Base-by-base conservation (phyloP, 2,113 vertebrate genomes). In the Tautogolabrus adspersus region DNA sequence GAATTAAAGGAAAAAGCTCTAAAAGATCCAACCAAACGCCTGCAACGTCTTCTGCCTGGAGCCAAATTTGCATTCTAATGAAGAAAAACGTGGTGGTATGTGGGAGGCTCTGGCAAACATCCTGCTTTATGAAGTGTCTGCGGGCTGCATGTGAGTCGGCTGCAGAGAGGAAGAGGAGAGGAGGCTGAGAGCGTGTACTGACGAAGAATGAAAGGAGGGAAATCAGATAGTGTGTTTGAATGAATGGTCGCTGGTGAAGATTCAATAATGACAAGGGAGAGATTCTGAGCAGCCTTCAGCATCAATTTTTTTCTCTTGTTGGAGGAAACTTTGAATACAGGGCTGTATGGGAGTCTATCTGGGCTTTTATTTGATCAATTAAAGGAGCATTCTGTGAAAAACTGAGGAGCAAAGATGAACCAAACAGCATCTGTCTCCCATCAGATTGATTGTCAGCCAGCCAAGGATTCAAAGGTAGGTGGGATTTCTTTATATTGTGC, bases 101-200 rank as follows among this genome's bases (percentile, higher is more conserved):
- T 92, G 90, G 90, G 90, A 89, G 90, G 90, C 58, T 34, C 82
- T 92, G 90, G 90, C 83, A 86, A 89, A 75, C 83, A 61, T 88
- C 87, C 87, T 87, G 87, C 60, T 81, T 85, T 79, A 73, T 78
- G 78, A 89, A 82, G 70, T 56, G 81, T 84, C 87, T 82, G 75
- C 89, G 76, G 83, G 87, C 81, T 11, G 70, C 82, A 72, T 55
- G 10, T 40, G 79, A 81, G 68, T 71, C 74, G 46, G 86, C 59
- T 16, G 54, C 66, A 58, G 67, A 63, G 68, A 56, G 66, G 54
- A 42, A 12, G 56, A 46, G 38, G 42, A 72, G 46, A 60, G 49
- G 16, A 42, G 63, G 16, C 6, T 56, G 30, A 58, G 58, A 74
- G 11, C 37, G 8, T 75, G 78, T 57, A 23, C 40, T 42, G 38